phyloP scores from a whole-genome alignment of 2,888 invertebrate species.

The Drosophila pegasa region DNA sequence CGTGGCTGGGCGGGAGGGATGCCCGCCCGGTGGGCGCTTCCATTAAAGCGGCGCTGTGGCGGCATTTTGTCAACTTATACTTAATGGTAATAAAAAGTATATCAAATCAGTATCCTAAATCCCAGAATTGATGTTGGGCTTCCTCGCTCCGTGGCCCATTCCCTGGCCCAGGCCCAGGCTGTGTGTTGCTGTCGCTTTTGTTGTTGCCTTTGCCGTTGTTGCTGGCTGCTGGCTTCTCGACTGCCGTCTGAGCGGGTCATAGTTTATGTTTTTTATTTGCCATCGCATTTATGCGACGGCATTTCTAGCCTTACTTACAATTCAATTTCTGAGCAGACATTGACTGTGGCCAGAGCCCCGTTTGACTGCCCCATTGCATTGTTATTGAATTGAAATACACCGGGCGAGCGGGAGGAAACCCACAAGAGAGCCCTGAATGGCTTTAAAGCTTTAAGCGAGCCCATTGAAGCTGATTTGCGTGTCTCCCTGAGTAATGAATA shows the following conservation, averaged over 20 bases:
- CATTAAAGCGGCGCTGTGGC: slow-evolving; percentile 62
- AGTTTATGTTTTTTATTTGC: slow-evolving; percentile 60
- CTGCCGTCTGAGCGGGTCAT: slow-evolving; percentile 37
- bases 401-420: background rate
- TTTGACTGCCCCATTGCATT: slow-evolving; percentile 16
- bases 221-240: slow-evolving; percentile 6
- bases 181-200: background rate
- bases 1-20: background rate
- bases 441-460: slow-evolving; percentile 41
- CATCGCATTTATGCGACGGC: slow-evolving; percentile 71
- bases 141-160: slow-evolving; percentile 50
- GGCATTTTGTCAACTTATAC: slow-evolving; percentile 72
- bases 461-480: slow-evolving; percentile 18
- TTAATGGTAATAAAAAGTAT: slow-evolving; percentile 82
- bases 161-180: no score
- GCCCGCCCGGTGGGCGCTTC: slow-evolving; percentile 6
- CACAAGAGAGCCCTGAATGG: slow-evolving; percentile 10
- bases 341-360: slow-evolving; percentile 51
- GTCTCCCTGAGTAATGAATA: background rate
- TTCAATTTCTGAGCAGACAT: slow-evolving; percentile 69
- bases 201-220: slow-evolving; percentile 8
- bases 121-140: slow-evolving; percentile 80
- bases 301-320: slow-evolving; percentile 76
- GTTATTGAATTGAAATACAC: slow-evolving; percentile 39
- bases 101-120: slow-evolving; percentile 83